Evolutionary conservation across 2,888 invertebrate species (phyloP).

Genomic region (Drosophila phalerata): DNA sequence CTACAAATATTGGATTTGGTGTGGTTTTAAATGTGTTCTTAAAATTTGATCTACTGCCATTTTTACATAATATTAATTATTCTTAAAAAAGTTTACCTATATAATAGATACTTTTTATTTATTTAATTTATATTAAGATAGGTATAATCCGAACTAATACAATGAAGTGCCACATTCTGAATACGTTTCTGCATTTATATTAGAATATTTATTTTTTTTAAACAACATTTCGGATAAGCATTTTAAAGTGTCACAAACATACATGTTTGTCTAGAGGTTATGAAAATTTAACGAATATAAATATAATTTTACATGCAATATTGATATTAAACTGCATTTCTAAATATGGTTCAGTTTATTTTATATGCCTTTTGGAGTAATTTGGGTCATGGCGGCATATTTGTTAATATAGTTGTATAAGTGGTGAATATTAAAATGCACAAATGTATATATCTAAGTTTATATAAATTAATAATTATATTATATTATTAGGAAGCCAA

Average conservation of each 20-base stretch:
- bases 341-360: slow-evolving; percentile 3
- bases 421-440: neutral
- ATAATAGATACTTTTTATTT: slow-evolving; percentile 37
- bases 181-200: slow-evolving; percentile 9
- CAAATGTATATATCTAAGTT: neutral
- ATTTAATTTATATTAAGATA: slow-evolving; percentile 21
- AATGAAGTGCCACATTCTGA: slow-evolving; percentile 27
- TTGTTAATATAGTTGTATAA: neutral
- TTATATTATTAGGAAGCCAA: slow-evolving; percentile 7
- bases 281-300: slow-evolving; percentile 4
- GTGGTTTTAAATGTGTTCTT: neutral
- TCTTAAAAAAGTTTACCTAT: slow-evolving; percentile 36
- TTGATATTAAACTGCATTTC: slow-evolving; percentile 9
- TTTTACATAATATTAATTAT: neutral
- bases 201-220: slow-evolving; percentile 4
- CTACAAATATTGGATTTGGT: slow-evolving; percentile 2
- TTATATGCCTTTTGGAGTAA: slow-evolving; percentile 2
- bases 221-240: slow-evolving; percentile 14
- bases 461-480: neutral
- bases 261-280: neutral
- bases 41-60: neutral
- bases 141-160: slow-evolving; percentile 4
- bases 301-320: slow-evolving; percentile 9
- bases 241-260: slow-evolving; percentile 2
- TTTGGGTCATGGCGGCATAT: neutral